Percentiles rank a stretch among this genome's conserved stretches.
These are phyloP conservation scores for Heliconius hermathena DNA, from an alignment of 1,140 invertebrate genomes.

Conservation along the genomic window DNA sequence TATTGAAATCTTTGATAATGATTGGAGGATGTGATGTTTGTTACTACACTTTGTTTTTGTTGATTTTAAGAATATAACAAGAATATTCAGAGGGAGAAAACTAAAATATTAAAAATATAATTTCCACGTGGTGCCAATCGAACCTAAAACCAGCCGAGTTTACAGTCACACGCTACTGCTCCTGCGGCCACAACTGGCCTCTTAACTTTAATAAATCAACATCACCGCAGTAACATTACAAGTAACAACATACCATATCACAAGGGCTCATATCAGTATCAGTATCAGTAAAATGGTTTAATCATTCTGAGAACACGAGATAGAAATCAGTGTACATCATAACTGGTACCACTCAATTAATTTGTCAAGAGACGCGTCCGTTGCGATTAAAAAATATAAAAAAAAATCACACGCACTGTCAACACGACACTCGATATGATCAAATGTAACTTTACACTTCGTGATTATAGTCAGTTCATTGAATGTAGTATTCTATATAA, in stretches of 20 bases:
- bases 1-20: neutral
- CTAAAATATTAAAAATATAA: no score
- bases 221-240: neutral
- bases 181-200: no score
- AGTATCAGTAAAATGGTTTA: neutral
- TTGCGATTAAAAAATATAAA: constrained; percentile 16
- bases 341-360: constrained; percentile 21
- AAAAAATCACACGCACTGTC: constrained; percentile 21
- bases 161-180: no score
- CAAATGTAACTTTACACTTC: constrained; percentile 20
- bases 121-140: no score
- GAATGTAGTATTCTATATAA: neutral
- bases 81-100: no score
- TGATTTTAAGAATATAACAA: no score
- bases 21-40: neutral
- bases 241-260: neutral
- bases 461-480: constrained; percentile 8
- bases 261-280: neutral
- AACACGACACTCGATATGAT: constrained; percentile 24
- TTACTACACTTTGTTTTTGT: neutral
- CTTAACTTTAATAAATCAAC: neutral
- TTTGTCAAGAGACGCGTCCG: constrained; percentile 9
- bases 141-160: no score
- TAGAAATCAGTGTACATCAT: constrained; percentile 4
- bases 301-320: neutral